phyloP scores from a whole-genome alignment of 2,797 vertebrate genomes.

The Cheirogaleus major region DNA sequence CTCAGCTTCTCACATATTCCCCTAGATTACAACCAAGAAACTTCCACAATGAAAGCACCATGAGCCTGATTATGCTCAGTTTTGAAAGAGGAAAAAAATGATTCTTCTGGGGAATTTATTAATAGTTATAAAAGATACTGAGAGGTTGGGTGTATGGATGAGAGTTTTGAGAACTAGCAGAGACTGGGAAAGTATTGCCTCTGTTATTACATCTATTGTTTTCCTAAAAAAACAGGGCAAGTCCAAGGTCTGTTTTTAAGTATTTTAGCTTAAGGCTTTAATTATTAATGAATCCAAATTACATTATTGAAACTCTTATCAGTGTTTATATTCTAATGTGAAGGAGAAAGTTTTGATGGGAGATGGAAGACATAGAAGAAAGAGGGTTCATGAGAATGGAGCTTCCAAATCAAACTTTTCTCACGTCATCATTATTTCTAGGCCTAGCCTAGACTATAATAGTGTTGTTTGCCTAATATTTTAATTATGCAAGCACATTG shows the following conservation, averaged over 20 bases:
- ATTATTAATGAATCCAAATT: constrained; percentile 43
- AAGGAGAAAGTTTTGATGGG: background rate
- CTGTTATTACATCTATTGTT: background rate
- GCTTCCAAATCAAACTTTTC: background rate
- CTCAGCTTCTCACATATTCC: background rate
- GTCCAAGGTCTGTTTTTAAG: background rate
- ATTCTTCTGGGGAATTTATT: background rate
- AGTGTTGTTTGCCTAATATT: background rate
- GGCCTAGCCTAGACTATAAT: background rate
- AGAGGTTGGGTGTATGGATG: background rate
- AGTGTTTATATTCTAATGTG: background rate
- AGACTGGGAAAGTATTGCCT: background rate
- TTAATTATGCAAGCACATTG: background rate
- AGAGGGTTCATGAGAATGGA: background rate
- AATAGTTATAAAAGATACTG: background rate
- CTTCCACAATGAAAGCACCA: background rate
- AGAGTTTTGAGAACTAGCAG: background rate
- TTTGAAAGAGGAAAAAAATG: background rate
- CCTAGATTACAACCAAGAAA: background rate
- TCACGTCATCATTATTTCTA: constrained; percentile 9
- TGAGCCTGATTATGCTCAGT: background rate
- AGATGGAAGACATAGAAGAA: background rate
- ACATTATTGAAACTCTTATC: background rate
- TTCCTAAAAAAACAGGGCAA: background rate
- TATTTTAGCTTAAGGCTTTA: background rate